phyloP scores from a whole-genome alignment of 1,140 invertebrate genomes.

The Hestina assimilis region DNA sequence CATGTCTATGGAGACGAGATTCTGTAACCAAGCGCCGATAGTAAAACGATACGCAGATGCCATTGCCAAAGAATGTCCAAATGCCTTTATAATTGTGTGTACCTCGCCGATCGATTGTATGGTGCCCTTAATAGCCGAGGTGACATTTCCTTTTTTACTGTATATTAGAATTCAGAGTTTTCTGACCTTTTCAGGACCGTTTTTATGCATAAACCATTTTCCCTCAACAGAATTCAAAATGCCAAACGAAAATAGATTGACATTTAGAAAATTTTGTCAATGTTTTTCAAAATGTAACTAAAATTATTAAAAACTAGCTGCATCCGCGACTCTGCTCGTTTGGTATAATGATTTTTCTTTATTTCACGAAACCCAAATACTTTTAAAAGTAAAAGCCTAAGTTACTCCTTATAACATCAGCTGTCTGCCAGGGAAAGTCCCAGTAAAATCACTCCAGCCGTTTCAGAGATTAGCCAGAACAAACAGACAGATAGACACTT shows the following conservation, averaged over 20 bases:
- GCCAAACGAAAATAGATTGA: neutral
- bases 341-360: too few species aligned
- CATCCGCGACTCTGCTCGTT: too few species aligned
- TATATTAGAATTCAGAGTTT: neutral
- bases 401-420: too few species aligned
- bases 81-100: conserved; percentile 59
- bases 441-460: too few species aligned
- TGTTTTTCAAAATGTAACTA: too few species aligned
- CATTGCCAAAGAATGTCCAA: conserved; percentile 63
- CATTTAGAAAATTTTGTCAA: neutral
- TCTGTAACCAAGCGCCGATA: conserved; percentile 53
- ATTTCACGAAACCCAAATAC: too few species aligned
- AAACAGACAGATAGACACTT: too few species aligned
- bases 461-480: too few species aligned
- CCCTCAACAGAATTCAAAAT: neutral
- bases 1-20: conserved; percentile 48
- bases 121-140: conserved; percentile 66
- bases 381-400: too few species aligned
- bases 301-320: too few species aligned
- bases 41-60: conserved; percentile 59
- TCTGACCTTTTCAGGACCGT: neutral
- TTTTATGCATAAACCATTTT: neutral
- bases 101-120: conserved; percentile 66
- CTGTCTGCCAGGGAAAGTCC: too few species aligned
- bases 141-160: conserved; percentile 22